Evolutionary conservation across 2,888 invertebrate genomes (phyloP), one percentile per base, ranked within the genome.

Genomic region (Myopa tessellatipennis): DNA sequence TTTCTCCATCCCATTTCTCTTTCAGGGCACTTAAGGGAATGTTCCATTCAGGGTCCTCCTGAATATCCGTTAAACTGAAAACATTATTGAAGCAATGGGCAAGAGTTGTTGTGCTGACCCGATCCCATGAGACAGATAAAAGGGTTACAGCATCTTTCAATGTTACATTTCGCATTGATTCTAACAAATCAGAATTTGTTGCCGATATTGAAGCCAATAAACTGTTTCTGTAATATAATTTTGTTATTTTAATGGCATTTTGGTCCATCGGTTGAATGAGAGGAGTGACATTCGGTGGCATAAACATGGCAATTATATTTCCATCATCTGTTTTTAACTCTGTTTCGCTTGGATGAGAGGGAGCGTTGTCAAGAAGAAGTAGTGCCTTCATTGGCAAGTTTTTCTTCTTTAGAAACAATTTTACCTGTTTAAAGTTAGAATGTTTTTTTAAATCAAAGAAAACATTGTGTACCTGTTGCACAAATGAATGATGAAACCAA

Each of bases 401-500:
- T n/a, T 70, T 70, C 10, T 38, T 16, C 0, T 14, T 70, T 8
- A 70, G 26, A 52, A 70, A 52, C 8, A 14, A 4, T 52, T 70
- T 70, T 3, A 50, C 50, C 69, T 50, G 26, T 50, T 14, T 50
- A 4, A 14, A 69, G 50, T 12, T 14, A 52, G 26, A 52, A 14
- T 52, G 52, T n/a, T 52, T 52, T 52, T 52, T 18, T 45, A 26
- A 38, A 65, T 65, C 34, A 65, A 26, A 34, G 8, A 12, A 52
- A 52, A 52, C n/a, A 52, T 65, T 26, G 12, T 65, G 12, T 77
- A 77, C 70, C 69, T 75, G 70, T 50, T 68, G 76, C n/a, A 76
- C 74, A 79, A 78, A 76, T 68, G 55, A 78, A 34, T 71, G 65
- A 65, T 79, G 77, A 74, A 77, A 78, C 68, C 78, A 79, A 61